These are phyloP conservation scores for Athrips mouffetella DNA, from an alignment of 2,888 invertebrate species.

Conservation along the genomic window DNA sequence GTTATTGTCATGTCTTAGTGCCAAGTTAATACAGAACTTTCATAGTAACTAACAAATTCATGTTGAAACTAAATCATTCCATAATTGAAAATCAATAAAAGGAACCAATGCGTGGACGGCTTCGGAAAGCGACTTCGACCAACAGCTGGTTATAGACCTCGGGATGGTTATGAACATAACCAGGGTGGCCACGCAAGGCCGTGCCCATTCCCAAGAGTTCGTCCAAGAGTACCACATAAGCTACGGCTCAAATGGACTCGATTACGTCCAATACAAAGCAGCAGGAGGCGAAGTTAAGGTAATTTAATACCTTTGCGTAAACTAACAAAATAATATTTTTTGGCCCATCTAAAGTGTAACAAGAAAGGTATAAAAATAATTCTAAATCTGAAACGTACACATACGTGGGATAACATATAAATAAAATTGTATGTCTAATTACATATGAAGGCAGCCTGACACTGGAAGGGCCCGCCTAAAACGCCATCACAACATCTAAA, in stretches of 20 bases:
- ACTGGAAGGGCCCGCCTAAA: too few relatives aligned
- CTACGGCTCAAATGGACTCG: conserved; percentile 93
- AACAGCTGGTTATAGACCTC: conserved; percentile 94
- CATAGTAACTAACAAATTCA: conserved; percentile 19
- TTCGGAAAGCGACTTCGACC: conserved; percentile 92
- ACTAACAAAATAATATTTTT: background rate
- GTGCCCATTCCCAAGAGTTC: conserved; percentile 93
- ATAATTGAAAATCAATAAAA: conserved; percentile 58
- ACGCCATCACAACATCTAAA: too few relatives aligned
- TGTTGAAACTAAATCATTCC: conserved; percentile 20
- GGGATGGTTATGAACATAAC: conserved; percentile 93
- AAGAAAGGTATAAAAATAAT: too few relatives aligned
- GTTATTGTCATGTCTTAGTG: background rate
- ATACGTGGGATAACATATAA: too few relatives aligned
- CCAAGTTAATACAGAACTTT: conserved; percentile 9
- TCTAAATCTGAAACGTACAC: background rate
- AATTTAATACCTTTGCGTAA: conserved; percentile 60
- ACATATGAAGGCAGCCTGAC: too few relatives aligned
- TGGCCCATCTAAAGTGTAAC: too few relatives aligned
- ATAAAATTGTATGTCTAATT: too few relatives aligned
- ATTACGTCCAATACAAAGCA: conserved; percentile 93
- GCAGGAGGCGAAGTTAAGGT: conserved; percentile 94
- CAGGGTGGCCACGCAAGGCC: conserved; percentile 92
- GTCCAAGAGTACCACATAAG: conserved; percentile 96
- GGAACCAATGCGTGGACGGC: conserved; percentile 96